Evolutionary conservation across 1,140 invertebrate genomes (phyloP).

Genomic region (Dendrolimus punctatus): DNA sequence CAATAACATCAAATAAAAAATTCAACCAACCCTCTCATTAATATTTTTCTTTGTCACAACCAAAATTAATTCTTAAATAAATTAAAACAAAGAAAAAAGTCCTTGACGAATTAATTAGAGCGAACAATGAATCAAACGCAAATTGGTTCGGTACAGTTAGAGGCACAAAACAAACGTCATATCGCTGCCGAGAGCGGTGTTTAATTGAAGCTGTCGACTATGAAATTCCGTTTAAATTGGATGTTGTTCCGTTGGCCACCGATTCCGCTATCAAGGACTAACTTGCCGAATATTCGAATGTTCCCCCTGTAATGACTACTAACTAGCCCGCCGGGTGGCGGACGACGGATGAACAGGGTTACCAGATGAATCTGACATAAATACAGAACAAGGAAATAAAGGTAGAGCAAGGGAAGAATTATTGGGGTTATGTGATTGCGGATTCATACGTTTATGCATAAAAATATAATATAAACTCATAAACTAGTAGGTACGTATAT

Average conservation of each 20-base stretch:
- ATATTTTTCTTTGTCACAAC: too few species aligned
- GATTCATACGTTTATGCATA: too few species aligned
- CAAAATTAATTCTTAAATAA: background rate
- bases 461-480: too few species aligned
- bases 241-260: constrained; percentile 26
- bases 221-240: constrained; percentile 45
- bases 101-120: constrained; percentile 3
- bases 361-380: too few species aligned
- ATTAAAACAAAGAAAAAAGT: background rate
- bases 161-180: constrained; percentile 24
- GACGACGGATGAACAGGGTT: background rate
- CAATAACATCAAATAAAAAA: too few species aligned
- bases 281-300: constrained; percentile 29
- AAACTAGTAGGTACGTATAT: too few species aligned
- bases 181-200: constrained; percentile 20
- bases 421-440: too few species aligned
- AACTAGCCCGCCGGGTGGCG: constrained; percentile 25
- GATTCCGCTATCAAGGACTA: constrained; percentile 28
- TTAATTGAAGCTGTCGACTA: constrained; percentile 41
- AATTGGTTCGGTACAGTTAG: constrained; percentile 16
- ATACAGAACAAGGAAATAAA: too few species aligned
- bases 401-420: too few species aligned
- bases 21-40: too few species aligned
- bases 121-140: constrained; percentile 21
- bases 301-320: constrained; percentile 38